Evolutionary conservation across 2,797 vertebrate genomes (phyloP), one percentile per base, ranked within the genome.

Genomic region (Microcaecilia unicolor): DNA sequence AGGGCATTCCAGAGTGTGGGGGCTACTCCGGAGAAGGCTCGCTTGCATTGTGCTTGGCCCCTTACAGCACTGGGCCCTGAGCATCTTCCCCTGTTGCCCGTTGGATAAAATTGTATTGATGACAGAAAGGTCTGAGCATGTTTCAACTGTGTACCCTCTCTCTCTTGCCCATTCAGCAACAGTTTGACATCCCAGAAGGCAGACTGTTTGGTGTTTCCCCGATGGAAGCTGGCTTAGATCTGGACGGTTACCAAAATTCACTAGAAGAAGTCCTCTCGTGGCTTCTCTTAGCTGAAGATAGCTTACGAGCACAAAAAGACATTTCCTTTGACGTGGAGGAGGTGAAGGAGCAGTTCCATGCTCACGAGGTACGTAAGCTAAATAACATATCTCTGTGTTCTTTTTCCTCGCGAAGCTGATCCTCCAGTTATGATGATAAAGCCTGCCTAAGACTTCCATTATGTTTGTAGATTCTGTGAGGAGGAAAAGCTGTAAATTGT

Each of bases 271-370:
- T 97, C 7, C 72, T 99, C 35, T 87, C 95, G 0, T 99, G 95
- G 95, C 85, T 99, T 70, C 86, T 99, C 28, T 91, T 92, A 16
- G 86, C 93, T 12, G 95, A 99, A 64, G 94, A 97, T 17, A 70
- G 85, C 25, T 72, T 99, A 44, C 91, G 91, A 70, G 76, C 74
- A 41, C 92, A 97, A 69, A 86, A 89, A 34, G 74, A 81, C 26
- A 86, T 98, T 71, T 97, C 94, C 17, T 66, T 28, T 40, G 68
- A 91, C 2, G 92, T 98, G 37, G 94, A 98, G 70, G 89, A 93
- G 74, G 92, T 99, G 37, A 97, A 99, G 76, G 94, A 97, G 58
- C 93, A 97, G 53, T 99, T 99, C 68, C 93, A 98, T 65, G 87
- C 86, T 15, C 94, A 99, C 14, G 95, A 99, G 92, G 95, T 97